Percentiles rank a stretch among this genome's conserved stretches.
Evolutionary conservation across 2,113 vertebrate genomes (phyloP).

Genomic region (Spheniscus mendiculus): DNA sequence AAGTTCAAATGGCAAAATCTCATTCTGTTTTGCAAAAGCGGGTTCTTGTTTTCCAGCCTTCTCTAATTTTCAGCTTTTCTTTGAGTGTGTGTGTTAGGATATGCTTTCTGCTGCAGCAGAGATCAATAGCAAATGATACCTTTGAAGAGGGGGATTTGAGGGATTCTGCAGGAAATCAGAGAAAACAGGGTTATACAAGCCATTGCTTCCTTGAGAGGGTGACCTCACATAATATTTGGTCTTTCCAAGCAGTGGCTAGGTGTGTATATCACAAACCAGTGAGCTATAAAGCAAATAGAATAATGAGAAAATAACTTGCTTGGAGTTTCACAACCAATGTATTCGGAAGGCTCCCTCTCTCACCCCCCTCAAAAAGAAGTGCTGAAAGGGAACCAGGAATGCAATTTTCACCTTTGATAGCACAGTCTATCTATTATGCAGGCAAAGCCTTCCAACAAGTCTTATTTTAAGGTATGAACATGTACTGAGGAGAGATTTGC

Average conservation of each 20-base stretch:
- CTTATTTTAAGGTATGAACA: background rate
- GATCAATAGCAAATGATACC: constrained; percentile 24
- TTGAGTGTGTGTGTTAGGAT: background rate
- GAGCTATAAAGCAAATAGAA: background rate
- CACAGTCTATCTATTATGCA: background rate
- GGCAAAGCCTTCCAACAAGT: background rate
- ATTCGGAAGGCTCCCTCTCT: background rate
- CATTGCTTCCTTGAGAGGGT: background rate
- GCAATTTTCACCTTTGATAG: background rate
- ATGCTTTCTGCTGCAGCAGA: background rate
- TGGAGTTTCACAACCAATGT: background rate
- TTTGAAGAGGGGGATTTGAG: constrained; percentile 52
- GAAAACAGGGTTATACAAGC: background rate
- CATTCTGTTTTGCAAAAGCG: background rate
- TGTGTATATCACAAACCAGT: background rate
- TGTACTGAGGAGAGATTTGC: background rate
- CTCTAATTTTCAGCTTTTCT: background rate
- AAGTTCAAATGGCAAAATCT: background rate
- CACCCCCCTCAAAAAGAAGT: accelerated
- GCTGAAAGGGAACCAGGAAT: background rate
- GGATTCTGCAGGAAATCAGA: constrained; percentile 39
- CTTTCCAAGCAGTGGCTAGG: background rate
- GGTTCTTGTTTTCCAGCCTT: background rate
- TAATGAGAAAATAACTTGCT: background rate
- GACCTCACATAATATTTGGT: background rate